These are phyloP conservation scores for Dendrolimus punctatus DNA, from an alignment of 1,140 invertebrate species.

Conservation along the genomic window DNA sequence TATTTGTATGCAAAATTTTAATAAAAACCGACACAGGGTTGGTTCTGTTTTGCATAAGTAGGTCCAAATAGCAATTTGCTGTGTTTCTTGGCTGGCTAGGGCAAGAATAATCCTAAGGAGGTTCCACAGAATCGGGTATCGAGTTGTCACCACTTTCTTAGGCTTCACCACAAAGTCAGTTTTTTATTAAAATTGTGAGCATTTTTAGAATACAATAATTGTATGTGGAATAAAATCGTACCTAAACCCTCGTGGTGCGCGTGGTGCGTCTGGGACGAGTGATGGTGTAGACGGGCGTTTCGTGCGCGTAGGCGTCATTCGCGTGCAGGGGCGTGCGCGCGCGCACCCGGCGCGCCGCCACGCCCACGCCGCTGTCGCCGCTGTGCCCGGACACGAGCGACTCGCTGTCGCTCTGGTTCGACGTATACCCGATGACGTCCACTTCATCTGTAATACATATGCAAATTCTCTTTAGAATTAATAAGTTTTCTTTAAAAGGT, in stretches of 20 bases:
- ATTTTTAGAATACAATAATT: neutral
- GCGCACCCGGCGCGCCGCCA: constrained; percentile 73
- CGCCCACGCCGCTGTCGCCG: constrained; percentile 85
- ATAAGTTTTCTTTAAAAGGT: too few relatives aligned
- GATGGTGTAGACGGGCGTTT: constrained; percentile 1
- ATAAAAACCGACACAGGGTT: too few relatives aligned
- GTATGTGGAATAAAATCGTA: constrained; percentile 16
- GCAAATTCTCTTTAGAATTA: neutral
- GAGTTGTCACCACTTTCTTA: too few relatives aligned
- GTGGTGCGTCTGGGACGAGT: constrained; percentile 70
- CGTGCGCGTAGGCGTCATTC: constrained; percentile 71
- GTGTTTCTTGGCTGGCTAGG: too few relatives aligned
- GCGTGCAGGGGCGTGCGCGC: constrained; percentile 43
- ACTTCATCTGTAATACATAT: constrained; percentile 82
- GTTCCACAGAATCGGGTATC: too few relatives aligned
- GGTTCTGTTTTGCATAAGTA: too few relatives aligned
- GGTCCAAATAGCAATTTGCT: too few relatives aligned
- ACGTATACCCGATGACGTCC: constrained; percentile 89
- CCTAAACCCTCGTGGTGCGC: constrained; percentile 32
- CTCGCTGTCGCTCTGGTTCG: constrained; percentile 89
- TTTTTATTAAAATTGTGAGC: too few relatives aligned
- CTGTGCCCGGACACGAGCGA: constrained; percentile 86
- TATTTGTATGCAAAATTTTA: too few relatives aligned
- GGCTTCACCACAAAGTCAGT: too few relatives aligned
- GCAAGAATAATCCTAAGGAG: too few relatives aligned